These are phyloP conservation scores for Diplolepis rosae DNA, from an alignment of 2,888 invertebrate species.

Conservation along the genomic window DNA sequence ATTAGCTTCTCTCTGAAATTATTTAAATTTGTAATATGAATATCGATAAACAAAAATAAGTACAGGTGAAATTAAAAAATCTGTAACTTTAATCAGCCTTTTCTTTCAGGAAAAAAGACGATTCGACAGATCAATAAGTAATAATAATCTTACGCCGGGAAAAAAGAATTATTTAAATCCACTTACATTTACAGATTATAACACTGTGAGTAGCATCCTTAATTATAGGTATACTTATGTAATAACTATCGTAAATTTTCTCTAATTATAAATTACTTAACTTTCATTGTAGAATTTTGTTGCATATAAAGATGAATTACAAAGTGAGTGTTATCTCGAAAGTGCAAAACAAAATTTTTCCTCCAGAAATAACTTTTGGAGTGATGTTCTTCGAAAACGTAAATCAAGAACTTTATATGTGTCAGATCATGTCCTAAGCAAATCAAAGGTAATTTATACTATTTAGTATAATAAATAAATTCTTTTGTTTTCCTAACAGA, in stretches of 20 bases:
- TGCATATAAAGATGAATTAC: slow-evolving; percentile 72
- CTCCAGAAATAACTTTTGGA: slow-evolving; percentile 36
- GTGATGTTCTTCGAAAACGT: slow-evolving; percentile 40
- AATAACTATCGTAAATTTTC: background rate
- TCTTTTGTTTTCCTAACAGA: background rate
- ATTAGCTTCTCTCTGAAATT: no score
- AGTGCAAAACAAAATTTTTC: slow-evolving; percentile 58
- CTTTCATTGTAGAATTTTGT: slow-evolving; percentile 69
- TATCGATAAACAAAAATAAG: no score
- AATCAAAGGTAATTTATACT: slow-evolving; percentile 70
- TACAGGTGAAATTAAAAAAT: background rate
- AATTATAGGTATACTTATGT: background rate
- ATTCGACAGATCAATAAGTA: slow-evolving; percentile 58
- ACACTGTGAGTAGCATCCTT: slow-evolving; percentile 57
- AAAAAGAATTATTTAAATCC: slow-evolving; percentile 35
- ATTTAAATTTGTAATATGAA: no score
- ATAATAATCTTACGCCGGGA: slow-evolving; percentile 31
- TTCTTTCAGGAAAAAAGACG: slow-evolving; percentile 59
- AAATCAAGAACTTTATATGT: slow-evolving; percentile 60
- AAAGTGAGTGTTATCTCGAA: slow-evolving; percentile 73
- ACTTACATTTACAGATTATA: slow-evolving; percentile 59
- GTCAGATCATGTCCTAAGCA: slow-evolving; percentile 67
- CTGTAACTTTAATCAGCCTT: background rate
- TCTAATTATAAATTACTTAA: slow-evolving; percentile 24
- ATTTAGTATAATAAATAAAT: background rate